Conservation (phyloP, 2,888 invertebrate species). For the Metopia argyrocephala region DNA sequence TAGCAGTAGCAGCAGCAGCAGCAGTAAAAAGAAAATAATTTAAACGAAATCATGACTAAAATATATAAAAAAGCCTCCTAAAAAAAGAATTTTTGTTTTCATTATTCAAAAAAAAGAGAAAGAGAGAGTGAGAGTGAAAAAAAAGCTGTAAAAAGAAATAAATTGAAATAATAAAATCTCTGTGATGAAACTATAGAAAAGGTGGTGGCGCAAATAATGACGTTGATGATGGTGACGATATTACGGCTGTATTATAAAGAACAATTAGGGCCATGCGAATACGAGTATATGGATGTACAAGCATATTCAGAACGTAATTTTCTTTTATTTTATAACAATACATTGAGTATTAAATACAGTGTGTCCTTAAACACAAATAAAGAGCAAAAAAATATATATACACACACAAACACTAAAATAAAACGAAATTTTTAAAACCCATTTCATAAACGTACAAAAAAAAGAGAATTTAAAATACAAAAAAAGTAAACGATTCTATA, state of each 20-base stretch:
- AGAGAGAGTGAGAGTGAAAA: too few relatives aligned
- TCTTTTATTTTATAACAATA: slow-evolving; percentile 55
- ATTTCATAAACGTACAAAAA: slow-evolving; percentile 45
- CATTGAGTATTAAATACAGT: slow-evolving; percentile 53
- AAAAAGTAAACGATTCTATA: too few relatives aligned
- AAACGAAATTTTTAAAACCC: slow-evolving; percentile 46
- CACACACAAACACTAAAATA: neutral
- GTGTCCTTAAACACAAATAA: slow-evolving; percentile 46
- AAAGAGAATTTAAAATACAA: too few relatives aligned
- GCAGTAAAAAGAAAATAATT: slow-evolving; percentile 20
- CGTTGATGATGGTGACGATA: slow-evolving; percentile 6
- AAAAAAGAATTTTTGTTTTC: slow-evolving; percentile 14
- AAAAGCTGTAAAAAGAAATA: slow-evolving; percentile 1
- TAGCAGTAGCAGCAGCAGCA: too few relatives aligned
- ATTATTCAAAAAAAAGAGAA: too few relatives aligned
- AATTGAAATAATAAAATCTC: slow-evolving; percentile 5
- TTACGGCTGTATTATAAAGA: slow-evolving; percentile 14
- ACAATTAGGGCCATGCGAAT: slow-evolving; percentile 41
- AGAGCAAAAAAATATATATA: slow-evolving; percentile 21
- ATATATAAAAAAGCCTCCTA: slow-evolving; percentile 26
- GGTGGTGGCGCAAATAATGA: slow-evolving; percentile 53
- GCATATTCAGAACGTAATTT: too few relatives aligned
- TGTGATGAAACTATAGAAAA: slow-evolving; percentile 37
- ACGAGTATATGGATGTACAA: too few relatives aligned
- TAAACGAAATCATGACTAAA: neutral